A percentile compares a stretch with the other conserved stretches of the same genome.
Evolutionary conservation across 2,113 vertebrate species (phyloP).

Genomic region (Oreochromis spilurus): DNA sequence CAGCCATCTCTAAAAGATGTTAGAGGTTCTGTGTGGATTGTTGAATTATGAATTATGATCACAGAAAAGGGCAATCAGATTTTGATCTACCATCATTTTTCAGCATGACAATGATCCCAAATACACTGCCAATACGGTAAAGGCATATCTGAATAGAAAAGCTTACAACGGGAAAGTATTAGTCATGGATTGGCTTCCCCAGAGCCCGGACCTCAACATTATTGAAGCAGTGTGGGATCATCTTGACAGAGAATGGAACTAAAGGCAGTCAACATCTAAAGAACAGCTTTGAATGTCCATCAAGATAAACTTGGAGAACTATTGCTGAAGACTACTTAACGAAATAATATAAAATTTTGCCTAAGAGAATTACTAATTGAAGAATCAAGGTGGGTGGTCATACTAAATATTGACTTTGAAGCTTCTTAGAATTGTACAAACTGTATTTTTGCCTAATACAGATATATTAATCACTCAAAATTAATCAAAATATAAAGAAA

Average conservation of each 20-base stretch:
- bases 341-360: background rate
- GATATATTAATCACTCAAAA: background rate
- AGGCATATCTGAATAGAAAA: background rate
- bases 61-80: background rate
- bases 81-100: background rate
- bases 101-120: background rate
- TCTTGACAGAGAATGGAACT: background rate
- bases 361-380: background rate
- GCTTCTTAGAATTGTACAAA: background rate
- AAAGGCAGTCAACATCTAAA: background rate
- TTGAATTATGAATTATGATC: background rate
- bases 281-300: background rate
- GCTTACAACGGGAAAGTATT: background rate
- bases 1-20: background rate
- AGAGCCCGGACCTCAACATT: background rate
- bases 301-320: background rate
- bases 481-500: background rate
- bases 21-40: background rate
- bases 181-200: background rate
- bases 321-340: background rate
- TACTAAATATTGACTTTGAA: background rate
- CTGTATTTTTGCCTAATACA: background rate
- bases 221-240: background rate
- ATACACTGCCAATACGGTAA: background rate
- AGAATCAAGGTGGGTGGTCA: background rate